These are phyloP conservation scores for Synergus laeviventris DNA, from an alignment of 2,888 invertebrate genomes.

Conservation along the genomic window DNA sequence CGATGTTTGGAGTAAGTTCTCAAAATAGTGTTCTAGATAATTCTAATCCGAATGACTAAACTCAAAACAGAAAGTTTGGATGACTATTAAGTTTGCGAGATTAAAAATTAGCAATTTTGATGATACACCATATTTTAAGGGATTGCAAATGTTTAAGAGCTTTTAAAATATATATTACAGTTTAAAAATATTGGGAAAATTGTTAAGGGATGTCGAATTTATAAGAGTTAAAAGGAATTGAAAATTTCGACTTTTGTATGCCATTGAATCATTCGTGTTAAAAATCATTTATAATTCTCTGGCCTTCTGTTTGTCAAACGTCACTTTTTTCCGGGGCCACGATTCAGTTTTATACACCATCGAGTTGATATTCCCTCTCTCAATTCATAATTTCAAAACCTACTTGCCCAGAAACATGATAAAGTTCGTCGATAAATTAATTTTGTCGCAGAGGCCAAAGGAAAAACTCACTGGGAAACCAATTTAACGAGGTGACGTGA, in stretches of 20 bases:
- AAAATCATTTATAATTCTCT: background rate
- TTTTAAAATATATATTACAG: no score
- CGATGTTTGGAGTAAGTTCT: constrained; percentile 96
- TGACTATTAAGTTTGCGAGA: no score
- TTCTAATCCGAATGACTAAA: background rate
- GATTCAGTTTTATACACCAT: background rate
- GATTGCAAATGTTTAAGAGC: no score
- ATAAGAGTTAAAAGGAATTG: no score
- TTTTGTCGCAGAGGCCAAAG: background rate
- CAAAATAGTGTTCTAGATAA: background rate
- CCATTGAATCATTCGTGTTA: background rate
- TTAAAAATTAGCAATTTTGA: no score
- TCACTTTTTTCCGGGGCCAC: background rate
- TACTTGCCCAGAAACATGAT: background rate
- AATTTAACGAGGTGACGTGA: constrained; percentile 1
- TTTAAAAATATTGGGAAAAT: no score
- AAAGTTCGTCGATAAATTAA: background rate
- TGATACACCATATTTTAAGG: no score
- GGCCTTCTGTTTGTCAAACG: background rate
- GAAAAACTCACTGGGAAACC: constrained; percentile 19
- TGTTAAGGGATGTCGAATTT: no score
- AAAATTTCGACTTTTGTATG: no score
- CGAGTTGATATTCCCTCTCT: background rate
- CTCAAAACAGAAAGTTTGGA: no score
- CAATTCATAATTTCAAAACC: background rate